Conservation (phyloP, 2,797 vertebrate species). For the Chaenodraco wilsoni region DNA sequence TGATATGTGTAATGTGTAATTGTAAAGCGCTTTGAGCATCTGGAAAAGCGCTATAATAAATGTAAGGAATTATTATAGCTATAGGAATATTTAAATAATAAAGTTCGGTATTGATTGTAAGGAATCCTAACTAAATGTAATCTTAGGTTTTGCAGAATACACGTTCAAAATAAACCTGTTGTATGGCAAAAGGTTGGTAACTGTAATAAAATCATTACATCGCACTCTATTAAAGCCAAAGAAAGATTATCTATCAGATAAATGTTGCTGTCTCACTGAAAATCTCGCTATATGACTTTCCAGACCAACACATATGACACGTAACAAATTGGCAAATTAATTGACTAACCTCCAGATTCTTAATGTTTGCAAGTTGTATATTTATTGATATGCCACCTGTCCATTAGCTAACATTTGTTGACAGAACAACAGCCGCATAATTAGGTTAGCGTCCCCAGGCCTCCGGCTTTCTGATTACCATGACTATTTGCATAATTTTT, state of each 20-base stretch:
- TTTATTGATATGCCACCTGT: conserved; percentile 21
- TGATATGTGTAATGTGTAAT: too few relatives aligned
- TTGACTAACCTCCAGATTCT: conserved; percentile 21
- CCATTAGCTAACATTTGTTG: conserved; percentile 60
- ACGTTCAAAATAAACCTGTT: conserved; percentile 12
- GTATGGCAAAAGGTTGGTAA: conserved; percentile 8
- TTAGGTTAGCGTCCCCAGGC: conserved; percentile 53
- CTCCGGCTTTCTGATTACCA: conserved; percentile 60
- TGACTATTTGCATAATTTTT: conserved; percentile 63
- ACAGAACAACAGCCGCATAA: conserved; percentile 59
- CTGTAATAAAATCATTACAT: conserved; percentile 20
- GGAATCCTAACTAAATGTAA: neutral
- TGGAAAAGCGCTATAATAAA: too few relatives aligned
- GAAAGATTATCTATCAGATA: conserved; percentile 37
- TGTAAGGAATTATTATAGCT: too few relatives aligned
- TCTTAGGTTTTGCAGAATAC: conserved; percentile 11
- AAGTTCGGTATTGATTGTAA: neutral
- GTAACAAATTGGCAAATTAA: conserved; percentile 27
- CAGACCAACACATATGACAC: neutral
- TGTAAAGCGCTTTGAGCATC: too few relatives aligned
- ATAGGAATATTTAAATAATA: neutral
- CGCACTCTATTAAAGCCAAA: conserved; percentile 29
- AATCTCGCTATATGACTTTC: neutral
- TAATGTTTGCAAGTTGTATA: conserved; percentile 31
- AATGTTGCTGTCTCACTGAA: conserved; percentile 8